Conservation (phyloP, 2,113 vertebrate species). For the Rhinoptilus africanus region DNA sequence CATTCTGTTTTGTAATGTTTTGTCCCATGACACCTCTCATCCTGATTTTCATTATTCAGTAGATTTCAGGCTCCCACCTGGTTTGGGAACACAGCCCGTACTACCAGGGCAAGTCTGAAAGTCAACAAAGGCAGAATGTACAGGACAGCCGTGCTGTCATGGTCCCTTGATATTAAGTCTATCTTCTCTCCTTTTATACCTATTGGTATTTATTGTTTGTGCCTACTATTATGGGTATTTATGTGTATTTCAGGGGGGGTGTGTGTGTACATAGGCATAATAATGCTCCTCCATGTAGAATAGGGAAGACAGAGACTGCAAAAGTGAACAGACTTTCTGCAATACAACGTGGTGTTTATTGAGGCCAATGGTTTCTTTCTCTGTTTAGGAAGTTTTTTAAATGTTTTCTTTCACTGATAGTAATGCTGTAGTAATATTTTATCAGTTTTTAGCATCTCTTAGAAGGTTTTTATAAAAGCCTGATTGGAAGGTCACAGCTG, state of each 20-base stretch:
- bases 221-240: neutral
- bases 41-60: neutral
- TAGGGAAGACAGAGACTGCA: neutral
- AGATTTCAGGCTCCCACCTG: neutral
- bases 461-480: neutral
- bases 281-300: neutral
- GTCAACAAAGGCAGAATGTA: neutral
- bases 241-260: neutral
- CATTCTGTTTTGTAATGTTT: neutral
- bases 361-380: neutral
- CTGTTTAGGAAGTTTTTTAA: neutral
- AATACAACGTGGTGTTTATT: neutral
- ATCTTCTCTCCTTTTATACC: neutral
- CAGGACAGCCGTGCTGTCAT: neutral
- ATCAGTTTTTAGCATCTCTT: neutral
- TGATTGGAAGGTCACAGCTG: neutral
- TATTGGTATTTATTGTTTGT: neutral
- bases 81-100: neutral
- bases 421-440: neutral
- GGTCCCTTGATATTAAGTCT: fast-evolving
- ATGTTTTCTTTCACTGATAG: neutral
- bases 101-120: neutral
- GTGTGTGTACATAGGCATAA: fast-evolving
- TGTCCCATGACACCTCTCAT: neutral
- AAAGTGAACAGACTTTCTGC: neutral